A percentile compares a stretch with the other conserved stretches of the same genome.
Evolutionary conservation across 1,140 invertebrate genomes (phyloP).

Genomic region (Pseudomyrmex gracilis): DNA sequence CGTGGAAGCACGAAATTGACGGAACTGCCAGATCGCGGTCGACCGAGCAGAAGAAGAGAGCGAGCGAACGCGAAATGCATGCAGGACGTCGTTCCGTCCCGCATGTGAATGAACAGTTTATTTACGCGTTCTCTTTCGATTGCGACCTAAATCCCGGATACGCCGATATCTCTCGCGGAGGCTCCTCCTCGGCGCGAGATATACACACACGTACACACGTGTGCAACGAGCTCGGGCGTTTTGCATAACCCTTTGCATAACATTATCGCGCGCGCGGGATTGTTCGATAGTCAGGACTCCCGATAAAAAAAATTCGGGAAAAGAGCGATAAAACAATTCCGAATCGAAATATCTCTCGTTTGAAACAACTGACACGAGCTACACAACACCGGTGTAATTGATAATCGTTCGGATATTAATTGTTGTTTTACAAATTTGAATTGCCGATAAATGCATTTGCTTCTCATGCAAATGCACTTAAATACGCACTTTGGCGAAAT

Average conservation of each 20-base stretch:
- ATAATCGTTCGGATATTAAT: too few species aligned
- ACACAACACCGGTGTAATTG: too few species aligned
- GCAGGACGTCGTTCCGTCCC: not conserved
- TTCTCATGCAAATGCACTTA: too few species aligned
- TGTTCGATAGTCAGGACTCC: slow-evolving; percentile 49
- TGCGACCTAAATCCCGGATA: slow-evolving; percentile 64
- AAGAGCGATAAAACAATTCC: not conserved
- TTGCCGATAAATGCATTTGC: too few species aligned
- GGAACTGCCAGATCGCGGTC: not conserved
- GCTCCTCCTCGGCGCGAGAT: slow-evolving; percentile 26
- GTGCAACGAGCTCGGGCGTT: slow-evolving; percentile 21
- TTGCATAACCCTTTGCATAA: slow-evolving; percentile 40
- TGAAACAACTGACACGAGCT: too few species aligned
- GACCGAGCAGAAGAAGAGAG: not conserved
- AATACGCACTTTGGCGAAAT: too few species aligned
- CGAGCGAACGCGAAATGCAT: not conserved
- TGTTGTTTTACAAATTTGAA: too few species aligned
- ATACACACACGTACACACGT: slow-evolving; percentile 11
- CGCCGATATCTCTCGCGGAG: slow-evolving; percentile 38
- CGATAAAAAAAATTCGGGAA: slow-evolving; percentile 10
- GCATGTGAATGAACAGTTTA: slow-evolving; percentile 41
- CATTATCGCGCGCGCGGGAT: slow-evolving; percentile 5
- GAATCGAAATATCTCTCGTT: not conserved
- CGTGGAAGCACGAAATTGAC: too few species aligned
- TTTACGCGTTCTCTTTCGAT: slow-evolving; percentile 31